Evolutionary conservation across 64 coral and sea anemone species (phyloP), one percentile per base, ranked within the genome.

Genomic region (Exaiptasia diaphana): DNA sequence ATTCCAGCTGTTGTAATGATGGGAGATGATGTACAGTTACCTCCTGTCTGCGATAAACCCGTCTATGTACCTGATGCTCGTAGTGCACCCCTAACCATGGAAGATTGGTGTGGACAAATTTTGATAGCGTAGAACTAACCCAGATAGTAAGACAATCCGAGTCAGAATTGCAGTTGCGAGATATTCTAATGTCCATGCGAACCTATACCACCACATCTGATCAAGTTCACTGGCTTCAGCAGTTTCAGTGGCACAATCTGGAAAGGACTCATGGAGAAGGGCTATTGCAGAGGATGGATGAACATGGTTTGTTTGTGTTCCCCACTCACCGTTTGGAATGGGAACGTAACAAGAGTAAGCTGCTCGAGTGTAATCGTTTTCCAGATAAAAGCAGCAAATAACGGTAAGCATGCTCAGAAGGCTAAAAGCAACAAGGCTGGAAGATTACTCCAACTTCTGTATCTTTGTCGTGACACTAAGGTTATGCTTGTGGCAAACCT

Each of bases 161-260:
- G 4, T 80, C 77, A 63, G 59, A 80, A 49, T 33, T 41, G 64
- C 77, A 64, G 53, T 41, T 80, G 17, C 17, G 56, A 63, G 34
- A 61, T 44, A 56, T 80, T 26, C 59, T 64, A 1, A 80, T 36
- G 55, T 64, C 76, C 7, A 37, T 79, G 76, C 29, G 76, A 61
- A 60, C 30, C 6, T 79, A 79, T 40, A 61, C 20, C 30, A 80
- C 77, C 14, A 80, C 56, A 41, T n/a, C 35, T 0, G 20, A 80
- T 38, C 54, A 80, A 65, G 40, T 80, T 4, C 54, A 61, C 33
- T 64, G 77, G 77, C 55, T 80, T 62, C 77, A 80, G 42, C 35
- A 80, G 40, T 80, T 62, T 58, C 53, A 80, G 75, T 78, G 75
- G 75, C 75, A 59, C 75, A 78, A 78, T 60, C 50, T 78, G 2